Conservation (phyloP, 1,140 invertebrate genomes). For the Drosophila ananassae region DNA sequence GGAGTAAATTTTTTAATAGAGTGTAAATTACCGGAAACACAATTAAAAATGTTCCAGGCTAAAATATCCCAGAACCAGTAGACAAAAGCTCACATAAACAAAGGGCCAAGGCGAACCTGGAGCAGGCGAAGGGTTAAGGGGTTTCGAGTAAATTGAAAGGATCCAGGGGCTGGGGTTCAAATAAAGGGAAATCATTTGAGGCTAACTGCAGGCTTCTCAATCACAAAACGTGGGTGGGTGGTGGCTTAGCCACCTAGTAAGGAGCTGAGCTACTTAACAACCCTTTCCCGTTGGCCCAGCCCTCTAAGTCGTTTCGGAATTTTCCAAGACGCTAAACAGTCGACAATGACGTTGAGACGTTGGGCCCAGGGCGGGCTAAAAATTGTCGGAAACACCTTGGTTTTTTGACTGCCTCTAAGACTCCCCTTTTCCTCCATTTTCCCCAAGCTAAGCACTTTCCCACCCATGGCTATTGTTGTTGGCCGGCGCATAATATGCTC, state of each 20-base stretch:
- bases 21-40: constrained; percentile 77
- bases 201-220: constrained; percentile 43
- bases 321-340: constrained; percentile 49
- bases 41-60: constrained; percentile 65
- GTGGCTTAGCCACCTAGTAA: neutral
- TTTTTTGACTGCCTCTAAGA: constrained; percentile 53
- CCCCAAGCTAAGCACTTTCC: constrained; percentile 8
- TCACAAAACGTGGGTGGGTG: constrained; percentile 9
- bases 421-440: neutral
- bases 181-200: constrained; percentile 37
- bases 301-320: constrained; percentile 40
- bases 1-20: constrained; percentile 74
- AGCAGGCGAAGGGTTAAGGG: constrained; percentile 4
- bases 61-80: constrained; percentile 27
- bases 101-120: constrained; percentile 25
- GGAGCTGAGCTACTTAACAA: constrained; percentile 41
- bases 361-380: constrained; percentile 42
- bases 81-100: constrained; percentile 30
- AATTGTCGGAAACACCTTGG: constrained; percentile 67
- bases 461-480: constrained; percentile 45
- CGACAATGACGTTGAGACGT: constrained; percentile 49
- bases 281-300: constrained; percentile 3
- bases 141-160: neutral
- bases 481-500: constrained; percentile 61
- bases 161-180: constrained; percentile 6